Evolutionary conservation across 2,113 vertebrate genomes (phyloP).

Genomic region (Speoplatyrhinus poulsoni): DNA sequence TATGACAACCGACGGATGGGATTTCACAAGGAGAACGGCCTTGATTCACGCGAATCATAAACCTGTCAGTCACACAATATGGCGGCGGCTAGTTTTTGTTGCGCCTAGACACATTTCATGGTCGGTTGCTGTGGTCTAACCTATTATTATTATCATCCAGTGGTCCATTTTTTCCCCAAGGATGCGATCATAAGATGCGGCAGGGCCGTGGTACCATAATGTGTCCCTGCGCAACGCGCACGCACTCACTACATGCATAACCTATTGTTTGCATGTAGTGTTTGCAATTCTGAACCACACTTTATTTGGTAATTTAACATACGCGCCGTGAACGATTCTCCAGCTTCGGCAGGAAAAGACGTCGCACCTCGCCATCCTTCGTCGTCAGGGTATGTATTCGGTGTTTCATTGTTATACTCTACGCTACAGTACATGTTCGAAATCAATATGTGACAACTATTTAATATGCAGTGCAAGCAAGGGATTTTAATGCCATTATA

Average conservation of each 20-base stretch:
- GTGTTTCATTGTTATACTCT: neutral
- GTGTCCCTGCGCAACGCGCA: neutral
- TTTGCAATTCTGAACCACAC: neutral
- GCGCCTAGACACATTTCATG: neutral
- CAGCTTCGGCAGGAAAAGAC: neutral
- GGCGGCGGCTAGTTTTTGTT: neutral
- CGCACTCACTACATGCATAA: conserved; percentile 8
- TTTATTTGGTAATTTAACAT: neutral
- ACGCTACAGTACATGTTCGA: neutral
- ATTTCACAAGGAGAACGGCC: conserved; percentile 5
- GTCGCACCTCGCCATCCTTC: conserved; percentile 2
- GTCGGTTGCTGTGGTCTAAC: neutral
- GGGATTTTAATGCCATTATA: too few species aligned
- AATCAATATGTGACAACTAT: too few species aligned
- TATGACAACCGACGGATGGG: conserved; percentile 1
- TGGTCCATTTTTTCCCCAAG: neutral
- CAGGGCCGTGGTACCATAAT: conserved; percentile 18
- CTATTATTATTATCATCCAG: too few species aligned
- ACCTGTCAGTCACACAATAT: neutral
- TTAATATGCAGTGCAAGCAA: too few species aligned
- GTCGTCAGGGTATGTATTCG: conserved; percentile 17
- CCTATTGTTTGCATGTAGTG: neutral
- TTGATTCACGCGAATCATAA: neutral
- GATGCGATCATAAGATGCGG: conserved; percentile 8
- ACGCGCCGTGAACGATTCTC: neutral